A percentile compares a stretch with the other conserved stretches of the same genome.
These are phyloP conservation scores for Xenotilapia leptura DNA, from an alignment of 2,113 vertebrate species.

Conservation along the genomic window DNA sequence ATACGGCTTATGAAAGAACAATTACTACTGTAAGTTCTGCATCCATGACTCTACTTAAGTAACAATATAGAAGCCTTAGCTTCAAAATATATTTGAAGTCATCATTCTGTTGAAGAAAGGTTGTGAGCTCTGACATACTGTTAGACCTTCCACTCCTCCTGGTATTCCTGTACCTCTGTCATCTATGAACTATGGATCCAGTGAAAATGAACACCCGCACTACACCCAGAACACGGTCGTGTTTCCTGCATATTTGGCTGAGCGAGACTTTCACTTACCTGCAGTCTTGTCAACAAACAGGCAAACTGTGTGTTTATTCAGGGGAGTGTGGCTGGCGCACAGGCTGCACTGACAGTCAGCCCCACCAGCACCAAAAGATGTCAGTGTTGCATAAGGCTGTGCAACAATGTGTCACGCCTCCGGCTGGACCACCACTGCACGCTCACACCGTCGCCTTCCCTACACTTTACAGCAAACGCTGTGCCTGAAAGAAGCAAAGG, in stretches of 20 bases:
- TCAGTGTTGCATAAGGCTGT: slow-evolving; percentile 66
- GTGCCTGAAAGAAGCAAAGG: neutral
- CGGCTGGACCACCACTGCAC: neutral
- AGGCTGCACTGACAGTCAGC: neutral
- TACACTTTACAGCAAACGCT: neutral
- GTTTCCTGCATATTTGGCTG: neutral
- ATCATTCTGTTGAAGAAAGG: neutral
- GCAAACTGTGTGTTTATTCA: neutral
- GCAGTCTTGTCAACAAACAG: neutral
- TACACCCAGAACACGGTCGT: neutral
- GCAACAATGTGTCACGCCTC: neutral
- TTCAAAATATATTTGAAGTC: neutral
- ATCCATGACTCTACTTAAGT: neutral
- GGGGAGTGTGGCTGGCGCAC: neutral
- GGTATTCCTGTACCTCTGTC: neutral
- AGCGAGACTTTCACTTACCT: neutral
- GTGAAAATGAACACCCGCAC: neutral
- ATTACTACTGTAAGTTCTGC: neutral
- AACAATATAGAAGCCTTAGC: neutral
- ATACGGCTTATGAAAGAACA: neutral
- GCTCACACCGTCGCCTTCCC: neutral
- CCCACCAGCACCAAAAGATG: slow-evolving; percentile 62
- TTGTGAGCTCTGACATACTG: neutral
- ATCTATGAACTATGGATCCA: neutral
- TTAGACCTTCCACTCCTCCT: neutral